Conservation (phyloP, 2,797 vertebrate species). For the Nannoperca australis region DNA sequence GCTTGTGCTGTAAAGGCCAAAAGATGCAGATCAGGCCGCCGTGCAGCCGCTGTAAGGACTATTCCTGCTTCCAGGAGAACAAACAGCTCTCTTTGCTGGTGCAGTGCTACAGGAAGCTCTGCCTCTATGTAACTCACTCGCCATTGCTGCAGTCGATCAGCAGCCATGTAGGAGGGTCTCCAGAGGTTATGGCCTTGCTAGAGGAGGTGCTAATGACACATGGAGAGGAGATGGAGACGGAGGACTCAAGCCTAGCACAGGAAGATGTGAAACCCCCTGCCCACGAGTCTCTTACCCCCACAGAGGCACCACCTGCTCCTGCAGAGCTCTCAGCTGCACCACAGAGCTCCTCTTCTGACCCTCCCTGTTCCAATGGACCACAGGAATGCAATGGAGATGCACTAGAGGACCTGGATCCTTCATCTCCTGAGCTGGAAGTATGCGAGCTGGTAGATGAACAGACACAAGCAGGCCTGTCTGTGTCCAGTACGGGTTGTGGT, state of each 20-base stretch:
- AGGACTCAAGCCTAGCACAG: constrained; percentile 66
- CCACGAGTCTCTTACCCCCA: constrained; percentile 87
- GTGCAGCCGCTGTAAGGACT: constrained; percentile 97
- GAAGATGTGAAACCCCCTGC: constrained; percentile 69
- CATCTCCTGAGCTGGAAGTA: constrained; percentile 83
- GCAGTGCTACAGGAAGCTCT: constrained; percentile 95
- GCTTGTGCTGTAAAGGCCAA: constrained; percentile 95
- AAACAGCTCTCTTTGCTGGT: constrained; percentile 94
- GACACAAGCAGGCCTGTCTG: constrained; percentile 72
- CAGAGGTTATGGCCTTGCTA: constrained; percentile 92
- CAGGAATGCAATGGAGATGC: constrained; percentile 91
- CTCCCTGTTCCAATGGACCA: constrained; percentile 87
- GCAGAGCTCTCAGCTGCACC: constrained; percentile 84
- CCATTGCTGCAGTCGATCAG: constrained; percentile 90
- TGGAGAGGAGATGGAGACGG: constrained; percentile 72
- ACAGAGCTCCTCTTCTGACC: constrained; percentile 82
- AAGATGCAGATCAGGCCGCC: constrained; percentile 95
- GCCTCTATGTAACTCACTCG: constrained; percentile 93
- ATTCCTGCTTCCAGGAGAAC: constrained; percentile 95
- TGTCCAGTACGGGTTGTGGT: constrained; percentile 69
- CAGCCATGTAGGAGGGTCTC: constrained; percentile 90
- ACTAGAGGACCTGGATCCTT: constrained; percentile 88
- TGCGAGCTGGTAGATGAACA: constrained; percentile 88
- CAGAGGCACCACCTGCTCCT: constrained; percentile 91
- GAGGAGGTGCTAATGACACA: constrained; percentile 91